phyloP scores from a whole-genome alignment of 2,113 vertebrate species.

The Cyrtonyx montezumae region DNA sequence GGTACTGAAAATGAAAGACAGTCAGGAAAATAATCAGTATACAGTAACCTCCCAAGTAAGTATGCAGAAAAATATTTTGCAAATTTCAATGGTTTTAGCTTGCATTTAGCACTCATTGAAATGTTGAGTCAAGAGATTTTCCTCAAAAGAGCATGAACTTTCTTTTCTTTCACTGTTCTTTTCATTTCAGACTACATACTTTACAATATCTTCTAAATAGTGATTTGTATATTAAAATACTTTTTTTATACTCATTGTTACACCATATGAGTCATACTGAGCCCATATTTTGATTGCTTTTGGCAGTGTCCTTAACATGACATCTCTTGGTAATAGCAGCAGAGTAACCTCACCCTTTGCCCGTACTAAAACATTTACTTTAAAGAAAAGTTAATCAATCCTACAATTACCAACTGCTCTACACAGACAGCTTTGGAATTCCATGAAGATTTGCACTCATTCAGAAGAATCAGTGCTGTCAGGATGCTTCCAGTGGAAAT shows the following conservation, averaged over 20 bases:
- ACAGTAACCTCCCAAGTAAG: not conserved
- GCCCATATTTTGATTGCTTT: not conserved
- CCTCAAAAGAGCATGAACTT: not conserved
- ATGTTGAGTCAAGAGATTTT: not conserved
- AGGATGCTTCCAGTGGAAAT: not conserved
- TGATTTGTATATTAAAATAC: not conserved
- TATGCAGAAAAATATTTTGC: not conserved
- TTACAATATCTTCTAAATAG: not conserved
- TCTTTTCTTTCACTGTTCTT: not conserved
- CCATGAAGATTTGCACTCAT: not conserved
- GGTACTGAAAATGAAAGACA: not conserved
- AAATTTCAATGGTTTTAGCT: not conserved
- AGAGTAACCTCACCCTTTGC: not conserved
- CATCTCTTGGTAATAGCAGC: not conserved
- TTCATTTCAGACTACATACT: not conserved
- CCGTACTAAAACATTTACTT: accelerated
- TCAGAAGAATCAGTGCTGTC: not conserved
- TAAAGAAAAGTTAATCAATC: not conserved
- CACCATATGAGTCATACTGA: not conserved
- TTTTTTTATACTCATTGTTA: not conserved
- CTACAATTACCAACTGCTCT: not conserved
- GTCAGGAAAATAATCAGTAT: not conserved
- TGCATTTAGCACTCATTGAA: not conserved
- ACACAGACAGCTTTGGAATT: not conserved
- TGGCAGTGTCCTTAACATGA: not conserved